A percentile compares a stretch with the other conserved stretches of the same genome.
Conservation (phyloP, 2,113 vertebrate genomes). For the Rhinolophus ferrumequinum region DNA sequence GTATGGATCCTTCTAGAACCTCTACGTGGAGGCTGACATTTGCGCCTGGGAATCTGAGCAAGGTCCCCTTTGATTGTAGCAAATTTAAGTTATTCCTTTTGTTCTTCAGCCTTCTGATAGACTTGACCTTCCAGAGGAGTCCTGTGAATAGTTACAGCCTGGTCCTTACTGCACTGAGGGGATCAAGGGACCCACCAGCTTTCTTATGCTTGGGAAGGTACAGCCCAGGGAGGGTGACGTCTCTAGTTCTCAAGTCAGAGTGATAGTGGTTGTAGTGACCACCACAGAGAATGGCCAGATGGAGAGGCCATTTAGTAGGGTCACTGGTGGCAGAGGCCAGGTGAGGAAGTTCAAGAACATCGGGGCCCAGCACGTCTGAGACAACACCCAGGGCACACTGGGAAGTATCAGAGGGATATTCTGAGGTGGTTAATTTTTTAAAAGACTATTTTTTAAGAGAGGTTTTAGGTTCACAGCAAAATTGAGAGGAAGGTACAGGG, state of each 20-base stretch:
- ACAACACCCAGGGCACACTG: neutral
- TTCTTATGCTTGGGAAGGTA: neutral
- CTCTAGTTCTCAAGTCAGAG: neutral
- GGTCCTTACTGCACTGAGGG: no score
- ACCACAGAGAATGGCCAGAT: no score
- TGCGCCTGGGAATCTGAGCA: neutral
- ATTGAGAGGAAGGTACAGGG: neutral
- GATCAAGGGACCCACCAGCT: neutral
- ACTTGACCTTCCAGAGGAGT: neutral
- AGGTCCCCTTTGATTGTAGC: no score
- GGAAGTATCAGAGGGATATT: neutral
- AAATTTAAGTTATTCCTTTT: neutral
- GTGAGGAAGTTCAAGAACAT: rapidly evolving
- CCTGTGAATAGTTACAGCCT: neutral
- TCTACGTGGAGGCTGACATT: neutral
- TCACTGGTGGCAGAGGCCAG: neutral
- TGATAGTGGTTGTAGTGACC: neutral
- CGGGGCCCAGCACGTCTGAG: neutral
- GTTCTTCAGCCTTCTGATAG: neutral
- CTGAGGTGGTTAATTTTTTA: no score
- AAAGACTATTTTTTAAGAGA: neutral
- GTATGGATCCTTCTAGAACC: neutral
- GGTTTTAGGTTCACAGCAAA: neutral
- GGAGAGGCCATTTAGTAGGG: neutral
- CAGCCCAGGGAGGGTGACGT: neutral